Evolutionary conservation across 2,113 vertebrate genomes (phyloP), one percentile per base, ranked within the genome.

Genomic region (Colinus virginianus): DNA sequence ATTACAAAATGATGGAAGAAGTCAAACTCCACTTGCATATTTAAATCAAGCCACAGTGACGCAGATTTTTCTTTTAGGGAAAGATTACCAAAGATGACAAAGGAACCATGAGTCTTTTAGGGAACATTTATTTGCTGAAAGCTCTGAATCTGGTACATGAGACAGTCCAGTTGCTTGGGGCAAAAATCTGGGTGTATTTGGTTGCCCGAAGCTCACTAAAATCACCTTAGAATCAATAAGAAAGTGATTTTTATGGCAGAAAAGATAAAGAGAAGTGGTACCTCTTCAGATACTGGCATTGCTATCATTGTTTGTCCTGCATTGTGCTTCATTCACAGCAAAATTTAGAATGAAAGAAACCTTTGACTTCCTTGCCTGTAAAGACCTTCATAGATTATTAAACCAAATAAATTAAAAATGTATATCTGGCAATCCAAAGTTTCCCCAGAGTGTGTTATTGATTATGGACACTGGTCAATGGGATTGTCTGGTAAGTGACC

Each of bases 1-100:
- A 92, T 91, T 90, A 93, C 68, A 77, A 86, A 88, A 67, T n/a
- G 66, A 88, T 45, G 23, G 43, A 93, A 95, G 69, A 63, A 96
- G 87, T 84, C 55, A 72, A 79, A 76, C 45, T 82, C 78, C 34
- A 21, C 84, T 84, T 87, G 61, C 48, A 75, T 93, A 93, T 92
- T 93, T 81, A 94, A 96, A 92, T 84, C 40, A 81, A 77, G 64
- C 34, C 69, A 78, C 72, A 49, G 56, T 32, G 84, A 88, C 78
- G 56, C 74, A 88, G 79, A 90, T 79, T 89, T 88, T 96, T 89
- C 72, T 80, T 48, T 81, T 43, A 43, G 61, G 51, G 68, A 77
- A 87, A 85, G 79, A 88, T 87, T 85, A 88, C 30, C 71, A 67
- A 32, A 42, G 78, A 72, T 89, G 68, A 63, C 48, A 90, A 78